A percentile compares a stretch with the other conserved stretches of the same genome.
Evolutionary conservation across 1,140 invertebrate species (phyloP).

Genomic region (Drosophila takahashii): DNA sequence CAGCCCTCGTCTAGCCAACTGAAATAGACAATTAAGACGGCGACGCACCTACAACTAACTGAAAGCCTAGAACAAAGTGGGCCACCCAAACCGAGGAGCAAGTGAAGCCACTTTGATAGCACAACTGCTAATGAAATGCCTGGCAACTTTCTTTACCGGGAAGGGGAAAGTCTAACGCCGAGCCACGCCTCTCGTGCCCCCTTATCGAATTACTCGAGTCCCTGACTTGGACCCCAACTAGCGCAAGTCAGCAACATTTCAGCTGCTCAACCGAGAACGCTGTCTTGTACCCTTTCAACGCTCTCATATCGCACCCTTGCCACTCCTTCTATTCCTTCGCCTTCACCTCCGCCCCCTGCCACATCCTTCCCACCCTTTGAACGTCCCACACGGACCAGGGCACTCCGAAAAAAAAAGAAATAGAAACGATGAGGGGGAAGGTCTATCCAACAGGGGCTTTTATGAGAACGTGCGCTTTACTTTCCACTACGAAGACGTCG

Average conservation of each 20-base stretch:
- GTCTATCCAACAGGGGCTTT: constrained; percentile 65
- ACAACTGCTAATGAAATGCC: constrained; percentile 78
- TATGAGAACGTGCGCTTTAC: constrained; percentile 73
- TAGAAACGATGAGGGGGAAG: constrained; percentile 26
- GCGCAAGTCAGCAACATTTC: constrained; percentile 81
- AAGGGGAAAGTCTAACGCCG: constrained; percentile 20
- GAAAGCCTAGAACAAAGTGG: constrained; percentile 52
- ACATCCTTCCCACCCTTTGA: constrained; percentile 14
- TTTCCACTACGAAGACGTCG: constrained; percentile 58
- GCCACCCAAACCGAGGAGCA: constrained; percentile 30
- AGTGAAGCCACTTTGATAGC: constrained; percentile 46
- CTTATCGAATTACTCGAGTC: constrained; percentile 79
- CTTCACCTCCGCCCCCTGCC: not conserved
- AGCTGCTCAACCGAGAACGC: constrained; percentile 52
- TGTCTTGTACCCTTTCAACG: constrained; percentile 77
- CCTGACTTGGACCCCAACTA: constrained; percentile 32
- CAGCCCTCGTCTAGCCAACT: constrained; percentile 43
- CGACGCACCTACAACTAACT: constrained; percentile 37
- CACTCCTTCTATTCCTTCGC: constrained; percentile 19
- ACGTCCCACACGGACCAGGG: constrained; percentile 34
- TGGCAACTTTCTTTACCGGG: constrained; percentile 59
- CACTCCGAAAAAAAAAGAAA: constrained; percentile 48
- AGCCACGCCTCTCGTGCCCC: constrained; percentile 30
- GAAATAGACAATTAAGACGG: constrained; percentile 63
- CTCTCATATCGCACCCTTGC: constrained; percentile 43